Percentiles rank a stretch among this genome's conserved stretches.
These are phyloP conservation scores for Numida meleagris DNA, from an alignment of 2,113 vertebrate species.

Conservation along the genomic window DNA sequence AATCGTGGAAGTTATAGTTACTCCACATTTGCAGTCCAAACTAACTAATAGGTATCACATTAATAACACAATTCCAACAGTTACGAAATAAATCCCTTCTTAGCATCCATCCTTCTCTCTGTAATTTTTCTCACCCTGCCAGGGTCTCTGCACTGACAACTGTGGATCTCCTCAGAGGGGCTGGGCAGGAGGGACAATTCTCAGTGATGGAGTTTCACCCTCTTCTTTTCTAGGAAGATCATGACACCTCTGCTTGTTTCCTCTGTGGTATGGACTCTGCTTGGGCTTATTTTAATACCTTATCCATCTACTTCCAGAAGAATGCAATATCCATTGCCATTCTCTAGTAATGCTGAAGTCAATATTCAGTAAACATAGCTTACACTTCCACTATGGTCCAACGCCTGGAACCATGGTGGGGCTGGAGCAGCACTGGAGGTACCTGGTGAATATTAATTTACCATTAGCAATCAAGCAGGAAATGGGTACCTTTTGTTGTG, in stretches of 20 bases:
- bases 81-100: background rate
- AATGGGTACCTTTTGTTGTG: background rate
- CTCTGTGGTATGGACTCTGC: background rate
- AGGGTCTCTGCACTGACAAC: background rate
- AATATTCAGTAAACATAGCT: background rate
- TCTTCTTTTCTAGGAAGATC: background rate
- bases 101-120: background rate
- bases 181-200: background rate
- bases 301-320: background rate
- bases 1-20: background rate
- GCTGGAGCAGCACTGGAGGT: background rate
- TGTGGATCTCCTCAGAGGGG: rapidly evolving
- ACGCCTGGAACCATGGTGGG: rapidly evolving
- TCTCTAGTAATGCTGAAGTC: background rate
- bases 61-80: background rate
- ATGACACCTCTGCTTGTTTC: background rate
- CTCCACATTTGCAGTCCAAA: background rate
- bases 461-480: rapidly evolving
- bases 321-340: background rate
- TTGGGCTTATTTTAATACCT: background rate
- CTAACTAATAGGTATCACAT: background rate
- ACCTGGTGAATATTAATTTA: background rate
- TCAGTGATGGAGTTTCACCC: background rate
- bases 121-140: background rate
- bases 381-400: rapidly evolving